Evolutionary conservation across 2,888 invertebrate genomes (phyloP), one percentile per base, ranked within the genome.

Genomic region (Schizotus pectinicornis): DNA sequence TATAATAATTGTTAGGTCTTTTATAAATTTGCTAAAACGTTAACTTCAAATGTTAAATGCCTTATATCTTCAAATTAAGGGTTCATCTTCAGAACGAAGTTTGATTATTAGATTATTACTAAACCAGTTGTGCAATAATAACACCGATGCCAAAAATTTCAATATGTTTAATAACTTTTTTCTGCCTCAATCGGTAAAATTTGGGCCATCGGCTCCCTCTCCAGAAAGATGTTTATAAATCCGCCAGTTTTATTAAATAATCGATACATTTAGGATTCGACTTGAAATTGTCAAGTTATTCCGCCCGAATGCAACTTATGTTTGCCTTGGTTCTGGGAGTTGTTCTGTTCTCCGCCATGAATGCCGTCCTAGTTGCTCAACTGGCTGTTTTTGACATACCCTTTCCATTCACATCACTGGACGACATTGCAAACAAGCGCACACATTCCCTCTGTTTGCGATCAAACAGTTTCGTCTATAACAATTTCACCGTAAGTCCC

Each of bases 371-470:
- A 34, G 80, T 81, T 12, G 79, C 81, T 7, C 74, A 75, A 64
- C 67, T 82, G 50, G 77, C 81, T 1, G 76, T 76, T 49, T 72
- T 74, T 33, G 73, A 77, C 34, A 69, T 73, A 14, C 65, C 70
- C 33, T 67, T 79, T 47, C 79, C 80, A 3, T 70, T 81, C 47
- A 64, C 65, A 43, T 72, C 72, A 39, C 65, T 82, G n/a, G 61
- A 77, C 0, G 80, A 81, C n/a, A 68, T 81, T 7, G 64, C 65
- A 9, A 52, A 62, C 6, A 69, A 72, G 46, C 67, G 70, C 43
- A 75, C 73, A 5, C 76, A 80, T 59, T 75, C 78, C 1, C 56
- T 82, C 31, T 82, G 82, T 63, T 59, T 82, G n/a, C 72, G 81
- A 51, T 77, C 73, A 34, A 71, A 75, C 36, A 81, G 79, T 64